Evolutionary conservation across 1,140 invertebrate species (phyloP).

Genomic region (Bathynomus jamesi): DNA sequence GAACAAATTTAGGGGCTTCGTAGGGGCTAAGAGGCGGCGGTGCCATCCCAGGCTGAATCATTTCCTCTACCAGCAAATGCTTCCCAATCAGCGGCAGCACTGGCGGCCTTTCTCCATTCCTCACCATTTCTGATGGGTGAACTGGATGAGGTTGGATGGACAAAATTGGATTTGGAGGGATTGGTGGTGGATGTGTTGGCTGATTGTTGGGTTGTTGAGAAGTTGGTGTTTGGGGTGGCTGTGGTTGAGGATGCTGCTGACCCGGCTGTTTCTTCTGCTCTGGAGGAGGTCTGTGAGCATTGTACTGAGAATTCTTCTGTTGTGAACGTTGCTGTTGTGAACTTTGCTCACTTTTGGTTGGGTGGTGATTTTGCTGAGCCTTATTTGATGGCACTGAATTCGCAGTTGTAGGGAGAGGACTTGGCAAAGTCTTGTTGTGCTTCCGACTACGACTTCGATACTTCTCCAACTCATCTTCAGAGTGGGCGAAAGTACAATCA

Average conservation of each 20-base stretch:
- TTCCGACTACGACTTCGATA: slow-evolving; percentile 26
- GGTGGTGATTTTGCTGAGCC: too few relatives aligned
- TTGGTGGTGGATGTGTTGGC: background rate
- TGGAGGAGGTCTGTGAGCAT: background rate
- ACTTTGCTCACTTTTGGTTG: too few relatives aligned
- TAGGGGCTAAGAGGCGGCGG: slow-evolving; percentile 15
- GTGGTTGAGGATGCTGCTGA: background rate
- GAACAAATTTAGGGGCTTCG: slow-evolving; percentile 23
- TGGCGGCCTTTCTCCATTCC: background rate
- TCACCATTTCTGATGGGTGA: background rate
- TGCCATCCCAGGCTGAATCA: slow-evolving; percentile 8
- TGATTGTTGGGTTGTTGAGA: background rate
- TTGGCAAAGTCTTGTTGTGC: slow-evolving; percentile 20
- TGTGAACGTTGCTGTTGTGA: too few relatives aligned
- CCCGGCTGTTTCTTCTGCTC: background rate
- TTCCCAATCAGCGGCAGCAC: background rate
- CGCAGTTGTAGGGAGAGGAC: slow-evolving; percentile 9
- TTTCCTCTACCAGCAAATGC: slow-evolving; percentile 14
- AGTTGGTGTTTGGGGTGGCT: background rate
- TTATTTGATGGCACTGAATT: too few relatives aligned
- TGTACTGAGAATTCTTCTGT: too few relatives aligned
- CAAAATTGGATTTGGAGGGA: background rate
- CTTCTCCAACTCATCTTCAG: slow-evolving; percentile 73
- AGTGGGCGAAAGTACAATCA: slow-evolving; percentile 86
- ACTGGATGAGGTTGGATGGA: background rate